Percentiles rank a stretch among this genome's conserved stretches.
phyloP scores from a whole-genome alignment of 2,888 invertebrate species.

The Abscondita cerata region DNA sequence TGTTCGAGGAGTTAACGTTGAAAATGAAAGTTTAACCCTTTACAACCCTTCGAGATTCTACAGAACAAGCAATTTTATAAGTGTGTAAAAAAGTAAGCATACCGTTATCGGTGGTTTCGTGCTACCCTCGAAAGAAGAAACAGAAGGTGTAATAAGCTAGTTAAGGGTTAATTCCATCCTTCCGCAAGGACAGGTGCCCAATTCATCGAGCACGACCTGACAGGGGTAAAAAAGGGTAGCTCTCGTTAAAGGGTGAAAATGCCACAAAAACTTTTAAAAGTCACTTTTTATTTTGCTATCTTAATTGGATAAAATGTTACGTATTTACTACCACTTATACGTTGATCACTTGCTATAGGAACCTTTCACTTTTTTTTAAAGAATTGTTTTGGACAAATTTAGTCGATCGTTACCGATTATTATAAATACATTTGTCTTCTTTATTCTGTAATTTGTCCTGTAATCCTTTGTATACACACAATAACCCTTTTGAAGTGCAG shows the following conservation, averaged over 20 bases:
- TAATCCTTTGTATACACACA: slow-evolving; percentile 31
- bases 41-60: no score
- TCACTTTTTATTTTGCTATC: slow-evolving; percentile 33
- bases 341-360: neutral
- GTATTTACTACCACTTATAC: slow-evolving; percentile 38
- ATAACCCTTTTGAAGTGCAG: slow-evolving; percentile 31
- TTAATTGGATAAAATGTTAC: slow-evolving; percentile 41
- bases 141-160: slow-evolving; percentile 49
- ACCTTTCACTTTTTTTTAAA: neutral
- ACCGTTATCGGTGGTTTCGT: slow-evolving; percentile 25
- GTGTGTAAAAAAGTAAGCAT: no score
- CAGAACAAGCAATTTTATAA: no score
- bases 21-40: no score
- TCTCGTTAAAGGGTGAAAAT: slow-evolving; percentile 36
- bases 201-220: slow-evolving; percentile 46
- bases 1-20: no score
- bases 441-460: slow-evolving; percentile 31
- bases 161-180: slow-evolving; percentile 50
- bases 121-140: slow-evolving; percentile 28
- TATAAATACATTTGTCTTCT: slow-evolving; percentile 30
- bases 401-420: slow-evolving; percentile 14
- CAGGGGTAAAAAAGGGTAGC: slow-evolving; percentile 47
- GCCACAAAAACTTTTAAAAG: slow-evolving; percentile 28
- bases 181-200: slow-evolving; percentile 46
- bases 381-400: neutral